Evolutionary conservation across 2,888 invertebrate genomes (phyloP).

Genomic region (Metopia argyrocephala): DNA sequence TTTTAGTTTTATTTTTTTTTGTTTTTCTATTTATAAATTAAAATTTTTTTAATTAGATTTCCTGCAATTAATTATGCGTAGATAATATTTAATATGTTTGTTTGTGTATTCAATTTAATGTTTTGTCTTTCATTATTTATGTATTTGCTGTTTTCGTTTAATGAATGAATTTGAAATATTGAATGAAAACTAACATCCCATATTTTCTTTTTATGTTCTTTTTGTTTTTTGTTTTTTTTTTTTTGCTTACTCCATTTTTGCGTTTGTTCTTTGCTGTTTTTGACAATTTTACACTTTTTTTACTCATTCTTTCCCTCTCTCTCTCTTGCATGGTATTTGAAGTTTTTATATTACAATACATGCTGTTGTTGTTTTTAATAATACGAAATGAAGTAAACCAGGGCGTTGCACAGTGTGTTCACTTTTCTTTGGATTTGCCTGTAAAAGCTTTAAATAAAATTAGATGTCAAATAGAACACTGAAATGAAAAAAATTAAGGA

Average conservation of each 20-base stretch:
- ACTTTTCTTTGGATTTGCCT: too few species aligned
- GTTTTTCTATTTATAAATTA: constrained; percentile 15
- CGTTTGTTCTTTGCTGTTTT: not conserved
- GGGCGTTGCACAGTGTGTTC: constrained; percentile 53
- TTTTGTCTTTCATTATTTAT: not conserved
- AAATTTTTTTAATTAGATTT: constrained; percentile 39
- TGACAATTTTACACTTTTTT: not conserved
- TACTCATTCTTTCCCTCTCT: constrained; percentile 6
- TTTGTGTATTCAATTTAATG: constrained; percentile 28
- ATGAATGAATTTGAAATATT: constrained; percentile 54
- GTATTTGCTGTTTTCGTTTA: constrained; percentile 13
- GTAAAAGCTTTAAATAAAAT: not conserved
- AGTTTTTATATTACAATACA: not conserved
- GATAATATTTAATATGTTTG: constrained; percentile 1
- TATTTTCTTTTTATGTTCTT: not conserved
- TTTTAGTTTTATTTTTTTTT: constrained; percentile 12
- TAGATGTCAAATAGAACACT: too few species aligned
- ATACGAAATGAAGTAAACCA: constrained; percentile 18
- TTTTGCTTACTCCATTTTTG: not conserved
- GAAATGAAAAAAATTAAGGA: too few species aligned
- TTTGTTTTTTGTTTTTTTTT: not conserved
- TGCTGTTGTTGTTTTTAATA: constrained; percentile 17
- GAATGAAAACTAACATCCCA: constrained; percentile 48
- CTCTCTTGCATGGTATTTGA: not conserved
- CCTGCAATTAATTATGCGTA: constrained; percentile 15